These are phyloP conservation scores for Lapara coniferarum DNA, from an alignment of 2,888 invertebrate species.

Conservation along the genomic window DNA sequence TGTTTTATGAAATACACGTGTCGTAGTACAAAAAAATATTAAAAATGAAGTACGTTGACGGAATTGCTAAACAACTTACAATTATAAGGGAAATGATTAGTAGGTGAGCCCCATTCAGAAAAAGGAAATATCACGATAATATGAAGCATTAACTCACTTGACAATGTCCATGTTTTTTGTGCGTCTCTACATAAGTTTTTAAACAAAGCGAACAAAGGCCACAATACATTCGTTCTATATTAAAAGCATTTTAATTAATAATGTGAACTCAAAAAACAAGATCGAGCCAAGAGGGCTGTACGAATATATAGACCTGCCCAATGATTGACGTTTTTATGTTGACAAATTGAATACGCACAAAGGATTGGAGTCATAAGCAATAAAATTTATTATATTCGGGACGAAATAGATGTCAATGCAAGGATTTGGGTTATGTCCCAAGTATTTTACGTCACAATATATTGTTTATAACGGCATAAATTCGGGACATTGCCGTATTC, in stretches of 20 bases:
- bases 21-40: too few species aligned
- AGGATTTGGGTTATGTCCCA: slow-evolving; percentile 21
- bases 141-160: slow-evolving; percentile 67
- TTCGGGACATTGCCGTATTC: slow-evolving; percentile 13
- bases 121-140: slow-evolving; percentile 78
- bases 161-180: slow-evolving; percentile 76
- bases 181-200: slow-evolving; percentile 57
- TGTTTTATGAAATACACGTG: too few species aligned
- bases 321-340: slow-evolving; percentile 26
- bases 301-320: slow-evolving; percentile 6
- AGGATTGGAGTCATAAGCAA: slow-evolving; percentile 19
- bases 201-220: slow-evolving; percentile 50
- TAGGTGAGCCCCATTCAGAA: slow-evolving; percentile 58
- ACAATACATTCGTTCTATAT: slow-evolving; percentile 51
- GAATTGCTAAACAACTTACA: slow-evolving; percentile 48
- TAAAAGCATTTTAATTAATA: slow-evolving; percentile 60
- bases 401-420: slow-evolving; percentile 21
- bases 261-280: slow-evolving; percentile 21
- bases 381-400: slow-evolving; percentile 23
- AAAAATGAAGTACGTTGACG: slow-evolving; percentile 20
- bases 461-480: slow-evolving; percentile 24
- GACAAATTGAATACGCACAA: slow-evolving; percentile 18
- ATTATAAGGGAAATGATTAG: slow-evolving; percentile 69
- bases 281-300: slow-evolving; percentile 12
- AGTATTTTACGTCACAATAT: slow-evolving; percentile 22